These are phyloP conservation scores for Mastacembelus armatus DNA, from an alignment of 2,797 vertebrate genomes.

Conservation along the genomic window DNA sequence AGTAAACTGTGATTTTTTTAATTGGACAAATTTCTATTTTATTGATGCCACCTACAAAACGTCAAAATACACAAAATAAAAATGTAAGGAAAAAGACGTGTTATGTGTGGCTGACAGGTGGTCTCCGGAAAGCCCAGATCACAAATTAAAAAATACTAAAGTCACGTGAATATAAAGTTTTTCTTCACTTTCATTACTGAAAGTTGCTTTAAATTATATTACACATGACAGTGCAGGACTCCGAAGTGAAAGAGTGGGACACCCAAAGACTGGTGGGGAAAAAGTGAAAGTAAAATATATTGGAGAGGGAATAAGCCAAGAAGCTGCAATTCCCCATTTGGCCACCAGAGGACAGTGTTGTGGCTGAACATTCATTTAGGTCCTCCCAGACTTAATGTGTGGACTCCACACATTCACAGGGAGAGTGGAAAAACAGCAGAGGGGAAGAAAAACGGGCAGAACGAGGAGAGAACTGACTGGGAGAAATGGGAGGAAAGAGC, in stretches of 20 bases:
- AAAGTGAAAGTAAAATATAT: not conserved
- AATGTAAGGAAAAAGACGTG: too few species aligned
- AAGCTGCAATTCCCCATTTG: not conserved
- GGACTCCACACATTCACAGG: not conserved
- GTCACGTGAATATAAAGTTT: too few species aligned
- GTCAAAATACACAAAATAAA: too few species aligned
- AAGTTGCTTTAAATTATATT: too few species aligned
- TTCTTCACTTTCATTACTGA: too few species aligned
- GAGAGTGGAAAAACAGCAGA: not conserved
- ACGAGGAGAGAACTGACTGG: slow-evolving; percentile 26
- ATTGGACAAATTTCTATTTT: too few species aligned
- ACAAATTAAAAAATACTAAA: too few species aligned
- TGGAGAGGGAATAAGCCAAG: too few species aligned
- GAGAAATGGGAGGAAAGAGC: slow-evolving; percentile 35
- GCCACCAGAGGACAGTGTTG: slow-evolving; percentile 58
- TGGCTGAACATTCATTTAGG: slow-evolving; percentile 22
- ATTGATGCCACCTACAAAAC: too few species aligned
- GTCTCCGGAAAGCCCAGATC: too few species aligned
- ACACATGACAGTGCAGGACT: not conserved
- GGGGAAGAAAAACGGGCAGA: slow-evolving; percentile 19
- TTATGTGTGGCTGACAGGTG: too few species aligned
- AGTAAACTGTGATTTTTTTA: too few species aligned
- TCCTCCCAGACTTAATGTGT: not conserved
- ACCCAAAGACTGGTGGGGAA: not conserved
- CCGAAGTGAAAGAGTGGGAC: not conserved